Percentiles rank a stretch among this genome's conserved stretches.
phyloP scores from a whole-genome alignment of 1,140 invertebrate species.

The Trichogramma pretiosum region DNA sequence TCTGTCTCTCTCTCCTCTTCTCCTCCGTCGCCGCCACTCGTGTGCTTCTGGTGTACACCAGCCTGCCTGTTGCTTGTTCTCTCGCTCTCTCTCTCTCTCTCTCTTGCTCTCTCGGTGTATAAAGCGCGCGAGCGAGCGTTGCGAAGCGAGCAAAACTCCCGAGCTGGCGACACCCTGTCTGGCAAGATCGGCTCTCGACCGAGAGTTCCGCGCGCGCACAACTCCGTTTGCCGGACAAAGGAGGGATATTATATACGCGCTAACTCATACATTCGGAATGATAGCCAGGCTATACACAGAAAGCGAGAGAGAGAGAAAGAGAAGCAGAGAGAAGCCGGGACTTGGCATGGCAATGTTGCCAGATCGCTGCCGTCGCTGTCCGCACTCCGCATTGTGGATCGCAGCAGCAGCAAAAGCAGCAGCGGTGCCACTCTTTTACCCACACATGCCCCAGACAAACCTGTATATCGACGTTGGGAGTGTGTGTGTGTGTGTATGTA shows the following conservation, averaged over 20 bases:
- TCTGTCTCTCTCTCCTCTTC: conserved; percentile 11
- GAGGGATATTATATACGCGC: conserved; percentile 30
- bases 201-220: conserved; percentile 81
- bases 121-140: conserved; percentile 51
- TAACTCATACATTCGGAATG: too few species aligned
- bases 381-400: conserved; percentile 7
- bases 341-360: conserved; percentile 58
- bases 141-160: conserved; percentile 19
- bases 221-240: conserved; percentile 50
- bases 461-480: too few species aligned
- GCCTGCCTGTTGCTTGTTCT: conserved; percentile 4
- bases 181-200: conserved; percentile 58
- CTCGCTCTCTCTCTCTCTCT: conserved; percentile 19
- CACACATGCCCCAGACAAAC: neutral
- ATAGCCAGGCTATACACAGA: too few species aligned
- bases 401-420: too few species aligned
- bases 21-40: conserved; percentile 9
- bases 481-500: neutral
- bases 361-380: conserved; percentile 36
- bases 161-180: conserved; percentile 83
- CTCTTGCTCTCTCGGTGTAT: conserved; percentile 21
- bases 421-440: neutral
- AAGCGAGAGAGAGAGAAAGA: too few species aligned
- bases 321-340: conserved; percentile 11
- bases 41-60: neutral